phyloP scores from a whole-genome alignment of 2,888 invertebrate genomes.

The Flexamia atlantica region DNA sequence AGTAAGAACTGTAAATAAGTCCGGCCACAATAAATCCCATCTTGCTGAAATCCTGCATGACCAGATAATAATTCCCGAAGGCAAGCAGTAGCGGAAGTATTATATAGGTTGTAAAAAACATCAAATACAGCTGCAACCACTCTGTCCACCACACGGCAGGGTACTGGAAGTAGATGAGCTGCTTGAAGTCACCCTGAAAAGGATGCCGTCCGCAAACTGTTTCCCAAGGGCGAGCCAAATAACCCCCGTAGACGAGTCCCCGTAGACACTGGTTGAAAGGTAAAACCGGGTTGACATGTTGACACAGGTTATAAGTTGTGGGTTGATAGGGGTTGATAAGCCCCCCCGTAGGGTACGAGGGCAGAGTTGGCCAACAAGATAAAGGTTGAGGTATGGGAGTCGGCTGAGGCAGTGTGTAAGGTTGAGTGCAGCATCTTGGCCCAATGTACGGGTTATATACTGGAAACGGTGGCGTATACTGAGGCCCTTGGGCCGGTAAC shows the following conservation, averaged over 20 bases:
- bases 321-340: not conserved
- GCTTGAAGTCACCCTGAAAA: conserved; percentile 33
- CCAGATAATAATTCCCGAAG: not conserved
- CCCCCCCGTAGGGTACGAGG: not conserved
- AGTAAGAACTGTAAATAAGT: not conserved
- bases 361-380: too few relatives aligned
- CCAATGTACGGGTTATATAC: too few relatives aligned
- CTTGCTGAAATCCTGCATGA: not conserved
- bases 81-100: conserved; percentile 1
- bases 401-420: not conserved
- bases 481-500: not conserved
- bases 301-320: too few relatives aligned
- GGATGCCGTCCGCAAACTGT: conserved; percentile 22
- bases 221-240: conserved; percentile 19
- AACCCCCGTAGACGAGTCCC: conserved; percentile 13
- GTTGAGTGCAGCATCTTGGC: not conserved
- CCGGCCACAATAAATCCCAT: not conserved
- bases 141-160: not conserved
- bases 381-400: too few relatives aligned
- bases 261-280: too few relatives aligned
- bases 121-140: conserved; percentile 10
- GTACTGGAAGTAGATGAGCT: conserved; percentile 17
- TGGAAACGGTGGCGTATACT: not conserved
- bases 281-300: too few relatives aligned
- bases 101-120: not conserved